phyloP scores from a whole-genome alignment of 1,140 invertebrate species.

The Cydia amplana region DNA sequence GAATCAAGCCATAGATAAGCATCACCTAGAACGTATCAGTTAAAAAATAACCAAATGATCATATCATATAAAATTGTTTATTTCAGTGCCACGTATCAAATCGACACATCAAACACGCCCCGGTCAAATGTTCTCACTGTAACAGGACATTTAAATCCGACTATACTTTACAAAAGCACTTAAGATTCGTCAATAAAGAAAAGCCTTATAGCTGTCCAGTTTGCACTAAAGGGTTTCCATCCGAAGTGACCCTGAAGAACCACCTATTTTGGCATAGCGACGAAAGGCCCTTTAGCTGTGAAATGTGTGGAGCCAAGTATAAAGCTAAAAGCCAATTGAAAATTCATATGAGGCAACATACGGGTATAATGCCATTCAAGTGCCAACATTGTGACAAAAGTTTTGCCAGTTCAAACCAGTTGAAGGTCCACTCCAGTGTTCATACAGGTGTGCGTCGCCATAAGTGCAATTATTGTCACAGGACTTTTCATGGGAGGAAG shows the following conservation, averaged over 20 bases:
- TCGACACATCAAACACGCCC: slow-evolving; percentile 41
- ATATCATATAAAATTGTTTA: slow-evolving; percentile 21
- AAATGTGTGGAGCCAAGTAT: slow-evolving; percentile 52
- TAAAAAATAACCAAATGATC: neutral
- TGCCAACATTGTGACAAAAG: slow-evolving; percentile 49
- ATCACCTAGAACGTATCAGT: no score
- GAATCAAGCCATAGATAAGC: no score
- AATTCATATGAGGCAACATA: slow-evolving; percentile 52
- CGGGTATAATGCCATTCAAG: slow-evolving; percentile 47
- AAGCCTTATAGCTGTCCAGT: slow-evolving; percentile 53
- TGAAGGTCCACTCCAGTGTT: slow-evolving; percentile 48
- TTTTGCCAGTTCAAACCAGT: slow-evolving; percentile 41
- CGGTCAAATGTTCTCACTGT: slow-evolving; percentile 59
- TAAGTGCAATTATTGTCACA: slow-evolving; percentile 44
- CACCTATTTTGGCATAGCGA: slow-evolving; percentile 61
- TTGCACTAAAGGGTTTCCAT: slow-evolving; percentile 53
- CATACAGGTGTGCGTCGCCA: slow-evolving; percentile 48
- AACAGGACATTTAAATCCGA: slow-evolving; percentile 54
- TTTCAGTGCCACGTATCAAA: slow-evolving; percentile 47
- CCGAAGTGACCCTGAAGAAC: slow-evolving; percentile 40
- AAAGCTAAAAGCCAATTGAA: slow-evolving; percentile 54
- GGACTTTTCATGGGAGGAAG: slow-evolving; percentile 41
- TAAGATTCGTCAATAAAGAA: slow-evolving; percentile 43
- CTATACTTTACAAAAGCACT: slow-evolving; percentile 47
- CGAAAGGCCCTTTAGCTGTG: slow-evolving; percentile 51